phyloP scores from a whole-genome alignment of 1,140 invertebrate genomes.

The Microplitis mediator region DNA sequence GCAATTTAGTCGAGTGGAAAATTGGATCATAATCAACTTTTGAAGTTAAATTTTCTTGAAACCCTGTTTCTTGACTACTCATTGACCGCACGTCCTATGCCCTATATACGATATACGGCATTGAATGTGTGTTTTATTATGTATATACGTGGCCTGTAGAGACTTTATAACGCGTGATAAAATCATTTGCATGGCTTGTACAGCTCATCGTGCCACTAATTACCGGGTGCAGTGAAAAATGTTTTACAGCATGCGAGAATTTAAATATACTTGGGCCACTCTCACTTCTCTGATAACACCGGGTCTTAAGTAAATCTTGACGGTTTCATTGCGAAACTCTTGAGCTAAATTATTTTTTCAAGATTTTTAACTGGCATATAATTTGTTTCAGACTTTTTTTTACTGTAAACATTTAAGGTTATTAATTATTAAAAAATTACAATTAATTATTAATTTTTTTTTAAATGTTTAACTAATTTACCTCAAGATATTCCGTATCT shows the following conservation, averaged over 20 bases:
- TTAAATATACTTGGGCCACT: conserved; percentile 21
- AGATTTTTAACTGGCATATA: neutral
- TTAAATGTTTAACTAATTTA: conserved; percentile 34
- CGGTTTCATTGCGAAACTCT: conserved; percentile 23
- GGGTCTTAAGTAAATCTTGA: conserved; percentile 32
- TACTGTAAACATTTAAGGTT: neutral
- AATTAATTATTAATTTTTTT: no score
- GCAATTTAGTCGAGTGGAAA: conserved; percentile 22
- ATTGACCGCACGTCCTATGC: neutral
- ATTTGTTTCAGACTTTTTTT: neutral
- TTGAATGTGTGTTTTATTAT: conserved; percentile 4
- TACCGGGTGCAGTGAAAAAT: conserved; percentile 31
- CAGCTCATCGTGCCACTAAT: conserved; percentile 34
- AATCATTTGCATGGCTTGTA: conserved; percentile 34
- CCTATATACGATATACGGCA: neutral
- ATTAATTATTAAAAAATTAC: no score
- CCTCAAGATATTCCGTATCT: conserved; percentile 57
- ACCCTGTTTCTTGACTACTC: neutral
- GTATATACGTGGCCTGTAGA: neutral
- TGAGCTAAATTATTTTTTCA: neutral
- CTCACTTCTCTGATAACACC: conserved; percentile 20
- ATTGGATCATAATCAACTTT: conserved; percentile 18
- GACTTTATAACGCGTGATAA: conserved; percentile 30
- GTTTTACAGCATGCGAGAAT: conserved; percentile 24
- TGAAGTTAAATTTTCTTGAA: conserved; percentile 10